Conservation (phyloP, 2,113 vertebrate genomes). For the Jaculus jaculus region DNA sequence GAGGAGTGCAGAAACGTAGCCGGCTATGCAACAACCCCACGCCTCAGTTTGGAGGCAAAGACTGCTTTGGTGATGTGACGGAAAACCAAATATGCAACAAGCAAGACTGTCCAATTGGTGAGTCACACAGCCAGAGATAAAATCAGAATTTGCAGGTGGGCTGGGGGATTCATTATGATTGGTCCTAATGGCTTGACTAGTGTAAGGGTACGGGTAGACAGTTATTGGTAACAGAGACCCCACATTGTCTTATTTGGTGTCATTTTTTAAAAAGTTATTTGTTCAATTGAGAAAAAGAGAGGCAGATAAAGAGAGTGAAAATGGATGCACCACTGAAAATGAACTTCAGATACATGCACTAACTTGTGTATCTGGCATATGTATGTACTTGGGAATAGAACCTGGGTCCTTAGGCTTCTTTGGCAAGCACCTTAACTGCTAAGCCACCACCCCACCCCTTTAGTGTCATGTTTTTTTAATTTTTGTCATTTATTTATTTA, state of each 20-base stretch:
- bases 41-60: constrained; percentile 94
- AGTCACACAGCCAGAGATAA: constrained; percentile 48
- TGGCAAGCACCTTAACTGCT: too few species aligned
- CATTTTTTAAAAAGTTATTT: too few species aligned
- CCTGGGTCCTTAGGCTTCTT: too few species aligned
- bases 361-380: too few species aligned
- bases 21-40: constrained; percentile 94
- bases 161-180: neutral
- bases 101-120: constrained; percentile 89
- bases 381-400: too few species aligned
- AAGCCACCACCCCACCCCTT: too few species aligned
- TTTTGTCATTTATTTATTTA: too few species aligned
- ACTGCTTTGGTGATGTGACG: constrained; percentile 89
- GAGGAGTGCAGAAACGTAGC: constrained; percentile 91
- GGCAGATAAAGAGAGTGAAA: too few species aligned
- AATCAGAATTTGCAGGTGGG: neutral
- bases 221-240: neutral
- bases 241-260: neutral
- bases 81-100: constrained; percentile 93
- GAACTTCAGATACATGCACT: too few species aligned
- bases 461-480: too few species aligned
- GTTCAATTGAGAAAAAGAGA: too few species aligned
- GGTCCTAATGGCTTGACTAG: neutral
- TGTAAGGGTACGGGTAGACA: neutral
- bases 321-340: too few species aligned